These are phyloP conservation scores for Dolichomitus sp. DNA, from an alignment of 2,888 invertebrate genomes.

Conservation along the genomic window DNA sequence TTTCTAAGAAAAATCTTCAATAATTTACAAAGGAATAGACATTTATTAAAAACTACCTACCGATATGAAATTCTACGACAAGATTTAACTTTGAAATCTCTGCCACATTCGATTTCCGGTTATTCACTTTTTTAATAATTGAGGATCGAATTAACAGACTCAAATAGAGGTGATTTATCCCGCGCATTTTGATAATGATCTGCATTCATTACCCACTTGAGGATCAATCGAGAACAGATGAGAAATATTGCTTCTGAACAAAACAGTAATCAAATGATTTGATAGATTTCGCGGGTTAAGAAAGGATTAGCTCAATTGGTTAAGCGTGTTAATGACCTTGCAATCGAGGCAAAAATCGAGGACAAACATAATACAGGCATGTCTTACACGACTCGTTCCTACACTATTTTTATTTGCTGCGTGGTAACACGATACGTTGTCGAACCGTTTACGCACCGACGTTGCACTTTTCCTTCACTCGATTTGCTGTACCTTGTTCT, in stretches of 20 bases:
- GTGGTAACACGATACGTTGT: slow-evolving; percentile 46
- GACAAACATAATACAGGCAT: slow-evolving; percentile 48
- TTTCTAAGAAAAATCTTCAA: too few species aligned
- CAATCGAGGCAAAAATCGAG: slow-evolving; percentile 45
- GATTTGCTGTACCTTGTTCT: neutral
- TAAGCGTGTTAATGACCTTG: slow-evolving; percentile 68
- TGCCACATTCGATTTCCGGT: neutral
- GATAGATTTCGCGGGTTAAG: neutral
- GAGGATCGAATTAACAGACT: neutral
- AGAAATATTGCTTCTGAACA: neutral
- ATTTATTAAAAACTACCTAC: too few species aligned
- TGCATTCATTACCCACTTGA: neutral
- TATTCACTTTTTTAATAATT: neutral
- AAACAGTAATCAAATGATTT: neutral
- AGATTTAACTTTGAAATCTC: too few species aligned
- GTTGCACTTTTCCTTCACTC: slow-evolving; percentile 29
- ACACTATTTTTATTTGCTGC: slow-evolving; percentile 20
- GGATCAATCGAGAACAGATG: neutral
- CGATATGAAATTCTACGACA: too few species aligned
- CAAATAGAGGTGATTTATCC: neutral
- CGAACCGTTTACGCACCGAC: slow-evolving; percentile 40
- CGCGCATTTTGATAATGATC: neutral
- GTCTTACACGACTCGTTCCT: slow-evolving; percentile 44
- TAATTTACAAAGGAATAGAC: too few species aligned
- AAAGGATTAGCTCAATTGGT: neutral